Conservation (phyloP, 1,140 invertebrate species). For the Harlomillsia oculata region DNA sequence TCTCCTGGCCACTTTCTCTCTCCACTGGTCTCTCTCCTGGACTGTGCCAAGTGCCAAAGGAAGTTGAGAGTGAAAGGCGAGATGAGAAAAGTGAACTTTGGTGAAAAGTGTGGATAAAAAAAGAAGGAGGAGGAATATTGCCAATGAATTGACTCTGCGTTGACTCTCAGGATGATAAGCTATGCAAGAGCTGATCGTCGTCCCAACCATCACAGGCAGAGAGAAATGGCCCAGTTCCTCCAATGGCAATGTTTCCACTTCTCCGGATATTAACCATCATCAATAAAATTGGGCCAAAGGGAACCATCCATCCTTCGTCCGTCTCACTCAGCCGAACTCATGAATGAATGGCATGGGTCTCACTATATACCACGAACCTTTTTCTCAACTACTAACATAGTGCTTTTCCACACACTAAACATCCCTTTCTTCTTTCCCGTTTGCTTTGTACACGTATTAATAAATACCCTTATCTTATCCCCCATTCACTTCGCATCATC, state of each 20-base stretch:
- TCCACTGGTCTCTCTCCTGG: background rate
- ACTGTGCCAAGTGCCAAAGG: background rate
- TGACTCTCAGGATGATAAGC: too few species aligned
- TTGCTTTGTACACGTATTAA: too few species aligned
- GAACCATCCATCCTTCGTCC: background rate
- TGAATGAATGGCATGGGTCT: slow-evolving; percentile 1
- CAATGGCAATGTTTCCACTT: slow-evolving; percentile 4
- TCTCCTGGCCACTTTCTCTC: slow-evolving; percentile 7
- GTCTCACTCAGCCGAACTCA: background rate
- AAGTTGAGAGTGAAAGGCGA: background rate
- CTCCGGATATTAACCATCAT: slow-evolving; percentile 19
- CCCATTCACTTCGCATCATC: too few species aligned
- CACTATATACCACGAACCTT: too few species aligned
- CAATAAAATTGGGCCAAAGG: slow-evolving; percentile 16
- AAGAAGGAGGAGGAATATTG: background rate
- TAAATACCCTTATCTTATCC: too few species aligned
- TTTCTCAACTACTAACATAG: background rate
- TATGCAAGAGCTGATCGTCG: too few species aligned
- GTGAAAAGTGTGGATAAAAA: background rate
- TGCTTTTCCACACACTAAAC: too few species aligned
- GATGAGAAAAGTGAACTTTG: background rate
- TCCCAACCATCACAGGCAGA: too few species aligned
- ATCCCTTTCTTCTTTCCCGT: too few species aligned
- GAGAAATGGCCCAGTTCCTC: too few species aligned
- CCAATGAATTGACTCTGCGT: background rate